These are phyloP conservation scores for Umimayanthus chanpuru DNA, from an alignment of 92 coral and sea anemone genomes.

Conservation along the genomic window DNA sequence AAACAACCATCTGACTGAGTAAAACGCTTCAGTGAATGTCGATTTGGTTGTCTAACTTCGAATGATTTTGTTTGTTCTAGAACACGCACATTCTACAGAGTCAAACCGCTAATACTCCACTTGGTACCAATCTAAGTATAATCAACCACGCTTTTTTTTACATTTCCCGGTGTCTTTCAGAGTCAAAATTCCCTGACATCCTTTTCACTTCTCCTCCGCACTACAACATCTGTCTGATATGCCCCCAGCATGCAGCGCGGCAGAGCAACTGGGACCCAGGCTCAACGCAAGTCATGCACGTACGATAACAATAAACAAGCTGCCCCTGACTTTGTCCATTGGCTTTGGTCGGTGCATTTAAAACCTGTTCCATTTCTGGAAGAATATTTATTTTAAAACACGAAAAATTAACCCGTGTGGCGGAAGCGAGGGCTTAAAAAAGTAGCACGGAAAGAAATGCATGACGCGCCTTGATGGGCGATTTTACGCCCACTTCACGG, in stretches of 20 bases:
- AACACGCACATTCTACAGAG: constrained; percentile 27
- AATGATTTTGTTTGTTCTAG: constrained; percentile 23
- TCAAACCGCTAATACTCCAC: background rate
- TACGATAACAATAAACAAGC: too few relatives aligned
- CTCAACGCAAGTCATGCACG: background rate
- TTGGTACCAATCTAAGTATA: background rate
- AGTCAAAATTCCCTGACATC: background rate
- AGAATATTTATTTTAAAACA: too few relatives aligned
- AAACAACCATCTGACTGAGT: background rate
- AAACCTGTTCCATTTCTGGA: too few relatives aligned
- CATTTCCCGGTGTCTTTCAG: background rate
- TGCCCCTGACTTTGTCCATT: too few relatives aligned
- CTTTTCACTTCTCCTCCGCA: background rate
- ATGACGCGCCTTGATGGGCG: too few relatives aligned
- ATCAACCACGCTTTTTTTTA: background rate
- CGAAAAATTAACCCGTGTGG: too few relatives aligned
- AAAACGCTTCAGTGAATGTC: constrained; percentile 18
- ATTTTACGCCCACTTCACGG: too few relatives aligned
- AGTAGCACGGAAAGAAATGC: too few relatives aligned
- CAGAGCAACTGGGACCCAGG: constrained; percentile 2
- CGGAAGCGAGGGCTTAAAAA: too few relatives aligned
- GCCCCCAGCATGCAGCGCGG: constrained; percentile 37
- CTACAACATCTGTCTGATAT: constrained; percentile 44
- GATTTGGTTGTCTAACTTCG: constrained; percentile 18
- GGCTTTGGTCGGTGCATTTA: too few relatives aligned